Evolutionary conservation across 2,113 vertebrate genomes (phyloP).

Genomic region (Alethe castanea): DNA sequence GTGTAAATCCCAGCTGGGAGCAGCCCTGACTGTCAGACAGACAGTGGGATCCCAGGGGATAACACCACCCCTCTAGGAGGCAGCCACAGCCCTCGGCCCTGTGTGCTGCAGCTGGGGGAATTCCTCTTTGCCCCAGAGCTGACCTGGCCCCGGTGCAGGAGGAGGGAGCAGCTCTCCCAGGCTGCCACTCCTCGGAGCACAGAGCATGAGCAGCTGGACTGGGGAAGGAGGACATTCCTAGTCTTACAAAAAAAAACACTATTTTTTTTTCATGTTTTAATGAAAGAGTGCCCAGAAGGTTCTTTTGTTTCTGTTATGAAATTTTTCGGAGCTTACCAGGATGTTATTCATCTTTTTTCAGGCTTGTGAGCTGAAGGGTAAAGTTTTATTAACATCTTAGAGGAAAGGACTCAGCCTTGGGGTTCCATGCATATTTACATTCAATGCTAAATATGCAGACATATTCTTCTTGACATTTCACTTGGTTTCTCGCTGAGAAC

Average conservation of each 20-base stretch:
- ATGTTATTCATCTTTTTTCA: not conserved
- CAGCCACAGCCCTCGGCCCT: not conserved
- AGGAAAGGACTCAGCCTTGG: not conserved
- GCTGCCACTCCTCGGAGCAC: rapidly evolving
- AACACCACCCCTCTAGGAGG: not conserved
- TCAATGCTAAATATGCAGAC: not conserved
- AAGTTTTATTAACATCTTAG: not conserved
- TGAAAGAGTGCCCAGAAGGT: not conserved
- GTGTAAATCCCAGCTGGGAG: not conserved
- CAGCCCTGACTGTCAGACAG: not conserved
- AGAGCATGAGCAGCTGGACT: not conserved
- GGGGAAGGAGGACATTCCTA: not conserved
- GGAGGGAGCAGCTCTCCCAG: not conserved
- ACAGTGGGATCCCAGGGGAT: not conserved
- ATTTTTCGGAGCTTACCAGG: not conserved
- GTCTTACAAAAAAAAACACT: not conserved
- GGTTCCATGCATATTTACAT: slow-evolving; percentile 1
- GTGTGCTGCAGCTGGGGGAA: not conserved
- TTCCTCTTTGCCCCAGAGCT: not conserved
- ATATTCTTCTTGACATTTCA: slow-evolving; percentile 1
- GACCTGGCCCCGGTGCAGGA: not conserved
- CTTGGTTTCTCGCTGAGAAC: not conserved
- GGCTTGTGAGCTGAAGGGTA: not conserved
- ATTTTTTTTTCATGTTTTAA: not conserved
- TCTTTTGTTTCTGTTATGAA: not conserved